Conservation (phyloP, 2,888 invertebrate species). For the Neuroscelio doddi region DNA sequence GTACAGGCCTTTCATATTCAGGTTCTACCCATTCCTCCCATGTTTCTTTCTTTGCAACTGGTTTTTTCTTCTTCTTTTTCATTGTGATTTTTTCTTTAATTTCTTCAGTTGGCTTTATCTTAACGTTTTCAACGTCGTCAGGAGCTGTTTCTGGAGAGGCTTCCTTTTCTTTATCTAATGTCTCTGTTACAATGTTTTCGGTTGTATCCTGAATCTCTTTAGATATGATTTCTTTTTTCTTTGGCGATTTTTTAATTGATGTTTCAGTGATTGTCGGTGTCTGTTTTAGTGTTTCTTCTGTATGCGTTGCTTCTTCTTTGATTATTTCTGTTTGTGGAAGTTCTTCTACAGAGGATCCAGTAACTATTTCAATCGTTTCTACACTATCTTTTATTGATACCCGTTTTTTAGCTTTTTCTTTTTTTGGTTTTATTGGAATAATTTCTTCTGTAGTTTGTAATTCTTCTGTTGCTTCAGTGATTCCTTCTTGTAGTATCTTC, state of each 20-base stretch:
- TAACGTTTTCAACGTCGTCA: background rate
- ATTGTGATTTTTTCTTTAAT: background rate
- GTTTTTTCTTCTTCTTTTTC: slow-evolving; percentile 52
- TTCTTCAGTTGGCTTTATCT: background rate
- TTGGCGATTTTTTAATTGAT: slow-evolving; percentile 42
- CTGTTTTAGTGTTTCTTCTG: slow-evolving; percentile 55
- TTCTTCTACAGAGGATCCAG: slow-evolving; percentile 36
- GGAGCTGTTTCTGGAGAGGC: too few relatives aligned
- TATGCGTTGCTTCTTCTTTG: slow-evolving; percentile 45
- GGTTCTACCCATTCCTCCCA: slow-evolving; percentile 66
- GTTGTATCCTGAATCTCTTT: slow-evolving; percentile 17
- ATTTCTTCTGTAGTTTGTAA: slow-evolving; percentile 54
- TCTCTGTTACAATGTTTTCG: slow-evolving; percentile 1
- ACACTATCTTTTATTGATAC: background rate
- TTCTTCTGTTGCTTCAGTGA: slow-evolving; percentile 47
- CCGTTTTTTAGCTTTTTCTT: slow-evolving; percentile 41
- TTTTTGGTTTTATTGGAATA: slow-evolving; percentile 51
- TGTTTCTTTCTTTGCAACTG: slow-evolving; percentile 52
- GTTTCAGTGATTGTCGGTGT: slow-evolving; percentile 11
- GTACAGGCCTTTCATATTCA: slow-evolving; percentile 66
- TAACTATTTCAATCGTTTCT: slow-evolving; percentile 9
- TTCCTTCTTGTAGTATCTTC: slow-evolving; percentile 49
- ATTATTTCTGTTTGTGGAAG: slow-evolving; percentile 48
- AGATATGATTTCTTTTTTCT: slow-evolving; percentile 54
- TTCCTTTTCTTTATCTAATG: slow-evolving; percentile 41